A percentile compares a stretch with the other conserved stretches of the same genome.
phyloP scores from a whole-genome alignment of 2,113 vertebrate species.

The Oreotrochilus melanogaster region DNA sequence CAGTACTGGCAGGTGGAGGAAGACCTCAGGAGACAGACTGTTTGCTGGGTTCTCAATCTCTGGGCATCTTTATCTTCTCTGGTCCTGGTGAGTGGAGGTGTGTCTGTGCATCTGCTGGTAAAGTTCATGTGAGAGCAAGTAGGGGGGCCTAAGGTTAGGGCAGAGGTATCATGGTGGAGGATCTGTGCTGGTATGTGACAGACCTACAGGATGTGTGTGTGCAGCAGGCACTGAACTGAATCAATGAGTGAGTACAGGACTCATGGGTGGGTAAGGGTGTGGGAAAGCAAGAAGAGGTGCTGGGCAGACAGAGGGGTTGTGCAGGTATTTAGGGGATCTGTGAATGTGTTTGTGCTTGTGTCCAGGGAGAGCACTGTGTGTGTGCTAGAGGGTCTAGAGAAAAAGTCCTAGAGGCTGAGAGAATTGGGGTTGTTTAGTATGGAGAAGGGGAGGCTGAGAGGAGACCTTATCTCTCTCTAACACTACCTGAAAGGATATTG shows the following conservation, averaged over 20 bases:
- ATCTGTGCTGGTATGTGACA: accelerated
- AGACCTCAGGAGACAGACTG: accelerated
- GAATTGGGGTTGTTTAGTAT: too few species aligned
- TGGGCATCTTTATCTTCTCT: accelerated
- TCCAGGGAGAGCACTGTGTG: neutral
- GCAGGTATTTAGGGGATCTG: neutral
- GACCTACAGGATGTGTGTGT: neutral
- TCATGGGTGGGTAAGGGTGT: accelerated
- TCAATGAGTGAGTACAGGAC: neutral
- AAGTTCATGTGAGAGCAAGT: neutral
- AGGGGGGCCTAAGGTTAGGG: accelerated
- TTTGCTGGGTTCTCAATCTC: neutral
- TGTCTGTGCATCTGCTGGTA: accelerated
- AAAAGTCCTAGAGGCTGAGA: too few species aligned
- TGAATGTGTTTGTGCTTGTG: accelerated
- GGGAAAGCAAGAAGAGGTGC: accelerated
- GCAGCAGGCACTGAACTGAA: neutral
- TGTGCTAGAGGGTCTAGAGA: neutral
- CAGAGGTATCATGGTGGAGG: neutral
- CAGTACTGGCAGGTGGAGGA: neutral
- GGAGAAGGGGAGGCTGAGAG: too few species aligned
- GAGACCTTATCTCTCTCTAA: too few species aligned
- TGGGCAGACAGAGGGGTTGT: accelerated
- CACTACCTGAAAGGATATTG: too few species aligned
- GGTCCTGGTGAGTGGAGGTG: neutral